These are phyloP conservation scores for Augiades crinisus DNA, from an alignment of 2,888 invertebrate species.

Conservation along the genomic window DNA sequence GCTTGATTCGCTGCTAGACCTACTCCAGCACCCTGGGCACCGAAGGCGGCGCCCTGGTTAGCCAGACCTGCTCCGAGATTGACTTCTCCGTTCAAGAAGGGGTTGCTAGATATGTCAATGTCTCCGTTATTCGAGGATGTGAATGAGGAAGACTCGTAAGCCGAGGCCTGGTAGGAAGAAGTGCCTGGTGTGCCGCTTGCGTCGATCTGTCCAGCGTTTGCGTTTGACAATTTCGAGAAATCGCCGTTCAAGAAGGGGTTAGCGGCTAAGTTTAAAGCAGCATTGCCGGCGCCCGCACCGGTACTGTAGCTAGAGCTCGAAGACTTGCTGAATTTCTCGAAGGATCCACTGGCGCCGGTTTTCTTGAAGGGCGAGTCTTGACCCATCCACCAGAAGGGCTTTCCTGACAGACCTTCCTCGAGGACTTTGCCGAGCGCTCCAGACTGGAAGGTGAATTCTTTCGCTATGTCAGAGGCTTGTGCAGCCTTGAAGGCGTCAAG, in stretches of 20 bases:
- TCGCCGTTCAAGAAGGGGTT: conserved; percentile 55
- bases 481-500: conserved; percentile 61
- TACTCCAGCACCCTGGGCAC: no score
- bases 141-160: conserved; percentile 54
- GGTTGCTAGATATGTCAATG: conserved; percentile 56
- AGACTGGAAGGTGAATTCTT: conserved; percentile 65
- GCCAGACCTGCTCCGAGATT: conserved; percentile 30
- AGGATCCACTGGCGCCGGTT: conserved; percentile 49
- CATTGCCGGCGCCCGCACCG: conserved; percentile 32
- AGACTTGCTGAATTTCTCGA: conserved; percentile 61
- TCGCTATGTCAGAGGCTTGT: conserved; percentile 47
- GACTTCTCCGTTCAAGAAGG: conserved; percentile 53
- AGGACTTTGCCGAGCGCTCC: conserved; percentile 50
- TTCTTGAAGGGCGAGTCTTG: conserved; percentile 81
- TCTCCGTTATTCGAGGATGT: conserved; percentile 51
- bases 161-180: conserved; percentile 45
- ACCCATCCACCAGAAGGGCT: conserved; percentile 83
- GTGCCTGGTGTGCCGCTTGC: conserved; percentile 30
- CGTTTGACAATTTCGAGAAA: conserved; percentile 38
- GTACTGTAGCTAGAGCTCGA: conserved; percentile 50
- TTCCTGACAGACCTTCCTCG: conserved; percentile 50
- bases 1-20: no score
- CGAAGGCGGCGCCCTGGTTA: no score
- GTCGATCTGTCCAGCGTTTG: conserved; percentile 31
- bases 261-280: conserved; percentile 36